phyloP scores from a whole-genome alignment of 2,113 vertebrate genomes.

The Ophthalmolycus amberensis region DNA sequence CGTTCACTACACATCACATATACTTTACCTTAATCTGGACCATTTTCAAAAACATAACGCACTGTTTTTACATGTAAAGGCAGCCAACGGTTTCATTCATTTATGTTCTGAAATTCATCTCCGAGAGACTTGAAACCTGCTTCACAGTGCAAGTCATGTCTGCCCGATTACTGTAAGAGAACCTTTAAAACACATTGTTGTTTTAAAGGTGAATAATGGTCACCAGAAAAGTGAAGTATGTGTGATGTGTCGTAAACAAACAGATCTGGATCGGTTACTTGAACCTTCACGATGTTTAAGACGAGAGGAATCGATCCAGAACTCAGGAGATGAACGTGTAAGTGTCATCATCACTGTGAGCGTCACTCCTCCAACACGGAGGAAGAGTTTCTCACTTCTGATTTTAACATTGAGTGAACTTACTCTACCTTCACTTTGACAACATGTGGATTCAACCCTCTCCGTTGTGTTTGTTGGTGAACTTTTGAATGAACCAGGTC shows the following conservation, averaged over 20 bases:
- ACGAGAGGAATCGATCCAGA: too few species aligned
- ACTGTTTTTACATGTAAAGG: background rate
- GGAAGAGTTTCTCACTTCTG: too few species aligned
- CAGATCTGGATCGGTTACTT: too few species aligned
- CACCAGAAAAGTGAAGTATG: background rate
- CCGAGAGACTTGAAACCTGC: conserved; percentile 21
- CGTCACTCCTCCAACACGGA: too few species aligned
- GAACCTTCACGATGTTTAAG: too few species aligned
- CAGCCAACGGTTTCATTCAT: conserved; percentile 45
- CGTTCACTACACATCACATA: too few species aligned
- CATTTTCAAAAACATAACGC: conserved; percentile 20
- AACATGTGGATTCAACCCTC: conserved; percentile 17
- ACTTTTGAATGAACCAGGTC: conserved; percentile 14
- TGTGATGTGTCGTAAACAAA: too few species aligned
- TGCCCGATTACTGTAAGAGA: too few species aligned
- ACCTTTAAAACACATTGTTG: conserved; percentile 12
- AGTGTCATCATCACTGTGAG: too few species aligned
- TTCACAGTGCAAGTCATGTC: too few species aligned
- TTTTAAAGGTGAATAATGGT: background rate
- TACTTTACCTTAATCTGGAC: background rate
- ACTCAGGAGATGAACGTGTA: too few species aligned
- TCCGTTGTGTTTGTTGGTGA: conserved; percentile 33
- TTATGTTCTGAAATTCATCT: conserved; percentile 9
- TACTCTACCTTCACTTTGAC: conserved; percentile 23
- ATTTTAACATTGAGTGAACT: background rate